These are phyloP conservation scores for Pollenia amentaria DNA, from an alignment of 2,888 invertebrate species.

Conservation along the genomic window DNA sequence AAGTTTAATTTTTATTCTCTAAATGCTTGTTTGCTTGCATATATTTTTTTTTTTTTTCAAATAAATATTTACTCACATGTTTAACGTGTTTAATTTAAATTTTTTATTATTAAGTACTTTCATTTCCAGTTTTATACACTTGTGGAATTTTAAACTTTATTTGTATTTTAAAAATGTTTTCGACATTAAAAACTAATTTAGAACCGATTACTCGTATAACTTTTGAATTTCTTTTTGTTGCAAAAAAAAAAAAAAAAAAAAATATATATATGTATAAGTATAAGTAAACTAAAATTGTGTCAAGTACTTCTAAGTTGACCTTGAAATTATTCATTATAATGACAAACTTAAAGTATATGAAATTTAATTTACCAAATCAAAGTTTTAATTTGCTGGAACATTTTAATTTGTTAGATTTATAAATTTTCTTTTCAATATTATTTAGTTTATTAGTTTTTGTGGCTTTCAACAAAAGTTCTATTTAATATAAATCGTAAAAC, in stretches of 20 bases:
- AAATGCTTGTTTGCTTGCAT: background rate
- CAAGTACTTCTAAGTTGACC: conserved; percentile 21
- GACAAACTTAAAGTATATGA: too few species aligned
- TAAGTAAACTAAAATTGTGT: conserved; percentile 27
- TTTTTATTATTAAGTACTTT: conserved; percentile 24
- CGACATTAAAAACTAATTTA: conserved; percentile 5
- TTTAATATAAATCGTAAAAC: too few species aligned
- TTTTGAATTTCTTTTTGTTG: background rate
- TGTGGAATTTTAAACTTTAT: conserved; percentile 17
- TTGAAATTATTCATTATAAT: background rate
- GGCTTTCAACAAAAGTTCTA: too few species aligned
- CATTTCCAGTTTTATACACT: conserved; percentile 31
- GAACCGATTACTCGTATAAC: conserved; percentile 18
- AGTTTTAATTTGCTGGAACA: too few species aligned
- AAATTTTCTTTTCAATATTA: too few species aligned
- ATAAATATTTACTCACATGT: background rate
- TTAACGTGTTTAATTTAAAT: background rate
- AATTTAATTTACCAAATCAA: too few species aligned
- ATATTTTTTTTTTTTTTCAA: background rate
- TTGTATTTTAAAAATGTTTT: conserved; percentile 3
- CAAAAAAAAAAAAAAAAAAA: too few species aligned
- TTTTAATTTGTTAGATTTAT: too few species aligned
- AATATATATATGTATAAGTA: too few species aligned
- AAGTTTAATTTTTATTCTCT: background rate
- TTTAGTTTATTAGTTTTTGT: too few species aligned